These are phyloP conservation scores for Rafetus swinhoei DNA, from an alignment of 2,113 vertebrate species.

Conservation along the genomic window DNA sequence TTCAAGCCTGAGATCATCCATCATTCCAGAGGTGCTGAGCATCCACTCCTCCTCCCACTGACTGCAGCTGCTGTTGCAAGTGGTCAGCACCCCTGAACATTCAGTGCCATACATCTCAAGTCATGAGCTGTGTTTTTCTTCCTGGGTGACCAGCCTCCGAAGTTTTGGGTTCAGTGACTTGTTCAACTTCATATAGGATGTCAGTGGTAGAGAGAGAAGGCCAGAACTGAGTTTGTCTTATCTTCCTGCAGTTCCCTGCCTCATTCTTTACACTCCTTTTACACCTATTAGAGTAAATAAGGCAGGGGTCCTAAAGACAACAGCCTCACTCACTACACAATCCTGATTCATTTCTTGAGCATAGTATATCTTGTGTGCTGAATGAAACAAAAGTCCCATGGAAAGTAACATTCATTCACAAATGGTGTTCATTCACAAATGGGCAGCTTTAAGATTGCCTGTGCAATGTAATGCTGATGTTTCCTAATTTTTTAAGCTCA, in stretches of 20 bases:
- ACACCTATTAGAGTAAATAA: background rate
- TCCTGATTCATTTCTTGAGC: background rate
- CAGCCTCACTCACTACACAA: background rate
- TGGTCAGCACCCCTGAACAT: background rate
- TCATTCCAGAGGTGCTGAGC: background rate
- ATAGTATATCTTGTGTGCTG: background rate
- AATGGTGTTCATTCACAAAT: background rate
- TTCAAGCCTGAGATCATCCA: accelerated
- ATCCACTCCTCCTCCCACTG: background rate
- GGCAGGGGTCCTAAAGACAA: background rate
- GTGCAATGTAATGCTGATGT: background rate
- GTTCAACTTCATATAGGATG: background rate
- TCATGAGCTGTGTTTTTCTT: background rate
- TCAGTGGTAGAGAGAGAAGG: background rate
- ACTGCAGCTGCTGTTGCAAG: background rate
- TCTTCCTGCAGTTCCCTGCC: background rate
- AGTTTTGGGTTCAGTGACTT: no score
- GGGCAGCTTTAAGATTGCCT: background rate
- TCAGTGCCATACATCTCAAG: background rate
- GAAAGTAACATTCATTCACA: background rate
- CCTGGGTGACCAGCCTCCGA: background rate
- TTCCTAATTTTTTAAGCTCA: background rate
- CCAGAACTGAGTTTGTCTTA: background rate
- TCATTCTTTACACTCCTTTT: background rate
- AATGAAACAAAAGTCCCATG: background rate